These are phyloP conservation scores for pig (Sus scrofa) DNA, from an alignment of 2,113 vertebrate species.

Conservation along the genomic window DNA sequence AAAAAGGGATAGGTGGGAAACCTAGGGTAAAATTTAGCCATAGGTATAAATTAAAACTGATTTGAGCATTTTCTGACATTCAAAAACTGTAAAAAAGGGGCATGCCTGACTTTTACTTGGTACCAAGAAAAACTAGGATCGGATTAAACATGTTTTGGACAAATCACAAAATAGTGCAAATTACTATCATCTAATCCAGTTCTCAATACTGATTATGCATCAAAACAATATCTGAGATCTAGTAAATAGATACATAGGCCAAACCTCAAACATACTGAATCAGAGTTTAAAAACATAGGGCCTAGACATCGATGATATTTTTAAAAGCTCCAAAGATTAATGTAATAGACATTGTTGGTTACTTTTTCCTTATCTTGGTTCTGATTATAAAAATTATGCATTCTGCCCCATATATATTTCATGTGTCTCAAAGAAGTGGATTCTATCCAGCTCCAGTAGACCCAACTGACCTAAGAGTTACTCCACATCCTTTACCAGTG, in stretches of 20 bases:
- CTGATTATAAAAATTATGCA: background rate
- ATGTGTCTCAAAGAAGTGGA: background rate
- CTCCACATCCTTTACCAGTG: background rate
- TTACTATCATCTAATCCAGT: background rate
- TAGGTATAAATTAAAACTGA: slow-evolving; percentile 11
- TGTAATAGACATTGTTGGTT: background rate
- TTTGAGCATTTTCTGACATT: slow-evolving; percentile 34
- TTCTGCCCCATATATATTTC: background rate
- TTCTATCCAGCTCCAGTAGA: background rate
- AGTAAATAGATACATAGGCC: background rate
- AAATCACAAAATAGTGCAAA: slow-evolving; percentile 47
- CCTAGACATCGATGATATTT: background rate
- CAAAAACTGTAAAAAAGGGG: background rate
- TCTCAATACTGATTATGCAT: background rate
- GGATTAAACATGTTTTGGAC: slow-evolving; percentile 22
- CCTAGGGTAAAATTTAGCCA: background rate
- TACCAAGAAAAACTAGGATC: background rate
- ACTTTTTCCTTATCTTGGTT: background rate
- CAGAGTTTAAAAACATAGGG: background rate
- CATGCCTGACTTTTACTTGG: background rate
- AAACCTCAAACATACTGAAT: background rate
- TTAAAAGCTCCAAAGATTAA: background rate
- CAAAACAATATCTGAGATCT: background rate
- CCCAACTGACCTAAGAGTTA: background rate
- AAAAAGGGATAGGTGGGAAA: background rate